These are phyloP conservation scores for Harlomillsia oculata DNA, from an alignment of 1,140 invertebrate genomes.

Conservation along the genomic window DNA sequence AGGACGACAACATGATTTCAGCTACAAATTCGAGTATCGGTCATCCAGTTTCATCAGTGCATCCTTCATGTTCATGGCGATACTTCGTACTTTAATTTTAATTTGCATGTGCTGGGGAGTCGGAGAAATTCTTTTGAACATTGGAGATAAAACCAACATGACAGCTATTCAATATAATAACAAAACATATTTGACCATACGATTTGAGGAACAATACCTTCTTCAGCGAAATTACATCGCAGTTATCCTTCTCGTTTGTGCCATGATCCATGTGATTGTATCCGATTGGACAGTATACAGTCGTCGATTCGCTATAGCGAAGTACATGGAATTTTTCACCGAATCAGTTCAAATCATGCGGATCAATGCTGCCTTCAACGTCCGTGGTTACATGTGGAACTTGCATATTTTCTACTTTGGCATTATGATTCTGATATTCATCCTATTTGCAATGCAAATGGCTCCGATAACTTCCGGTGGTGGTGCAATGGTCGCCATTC, in stretches of 20 bases:
- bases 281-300: background rate
- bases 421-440: background rate
- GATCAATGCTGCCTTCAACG: conserved; percentile 6
- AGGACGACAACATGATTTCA: too few relatives aligned
- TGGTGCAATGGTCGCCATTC: conserved; percentile 2
- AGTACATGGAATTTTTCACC: conserved; percentile 12
- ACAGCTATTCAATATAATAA: background rate
- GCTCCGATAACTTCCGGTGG: conserved; percentile 6
- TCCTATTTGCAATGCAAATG: background rate
- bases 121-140: too few relatives aligned
- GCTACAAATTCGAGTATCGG: too few relatives aligned
- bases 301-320: background rate
- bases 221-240: conserved; percentile 14
- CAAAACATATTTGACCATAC: background rate
- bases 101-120: too few relatives aligned
- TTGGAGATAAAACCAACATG: too few relatives aligned
- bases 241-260: background rate
- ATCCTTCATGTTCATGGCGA: too few relatives aligned
- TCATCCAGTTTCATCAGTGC: too few relatives aligned
- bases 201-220: conserved; percentile 10
- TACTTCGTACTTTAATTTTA: too few relatives aligned
- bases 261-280: conserved; percentile 2
- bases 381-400: background rate
- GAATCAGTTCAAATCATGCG: conserved; percentile 13
- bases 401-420: background rate